Evolutionary conservation across 2,113 vertebrate species (phyloP), one percentile per base, ranked within the genome.

Genomic region (Himantopus leucocephalus): DNA sequence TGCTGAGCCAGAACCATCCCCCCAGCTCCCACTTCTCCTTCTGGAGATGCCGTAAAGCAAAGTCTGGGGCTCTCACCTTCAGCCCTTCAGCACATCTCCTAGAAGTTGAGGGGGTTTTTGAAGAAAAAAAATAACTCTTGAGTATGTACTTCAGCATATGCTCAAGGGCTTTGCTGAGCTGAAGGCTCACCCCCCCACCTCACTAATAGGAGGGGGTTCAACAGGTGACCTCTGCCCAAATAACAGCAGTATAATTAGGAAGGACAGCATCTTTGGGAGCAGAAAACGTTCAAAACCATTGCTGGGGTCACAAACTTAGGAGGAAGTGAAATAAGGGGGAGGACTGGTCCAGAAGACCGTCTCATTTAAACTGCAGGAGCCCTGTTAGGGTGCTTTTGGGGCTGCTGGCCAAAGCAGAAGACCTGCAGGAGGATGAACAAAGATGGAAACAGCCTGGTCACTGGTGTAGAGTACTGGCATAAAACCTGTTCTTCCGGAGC

Each of bases 1-100:
- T 1, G 1, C 53, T n/a, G 76, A 89, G n/a, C 23, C n/a, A 58
- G 50, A 73, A n/a, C 45, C 8, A 0, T 15, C 8, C 16, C 4
- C n/a, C 1, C 2, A 8, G 45, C 26, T 85, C 39, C 43, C 8
- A 1, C 34, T 76, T 50, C 50, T 77, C 43, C 15, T 90, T 82
- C 77, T 76, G 74, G n/a, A 60, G 14, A 68, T 43, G 22, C 47
- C 9, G 26, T 68, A 53, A 73, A 73, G 47, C 14, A 47, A 86
- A 71, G 18, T 14, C 14, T 53, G 50, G 10, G 35, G 58, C 30
- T 64, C 27, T 64, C 24, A 24, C 52, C 43, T 88, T 63, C 47
- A 66, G 43, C 50, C 24, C 37, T 29, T 78, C 41, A 87, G 56
- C 37, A 37, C 58, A 37, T 23, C 63, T 85, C 23, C 55, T 72